Evolutionary conservation across 2,888 invertebrate species (phyloP), one percentile per base, ranked within the genome.

Genomic region (Eueremaeus valkanovi): DNA sequence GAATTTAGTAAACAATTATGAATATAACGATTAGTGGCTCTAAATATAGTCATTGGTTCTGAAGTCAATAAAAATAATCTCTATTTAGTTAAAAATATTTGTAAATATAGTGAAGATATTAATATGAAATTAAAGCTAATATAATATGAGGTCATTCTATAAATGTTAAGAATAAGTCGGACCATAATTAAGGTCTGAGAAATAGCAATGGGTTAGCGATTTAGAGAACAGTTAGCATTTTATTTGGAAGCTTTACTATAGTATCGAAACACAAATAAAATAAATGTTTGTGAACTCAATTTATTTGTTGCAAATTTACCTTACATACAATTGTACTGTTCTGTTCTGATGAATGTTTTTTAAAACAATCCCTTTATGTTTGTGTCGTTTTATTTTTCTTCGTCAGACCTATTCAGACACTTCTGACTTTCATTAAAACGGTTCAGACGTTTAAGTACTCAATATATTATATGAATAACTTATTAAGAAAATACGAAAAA

Each of bases 241-340:
- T 21, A 51, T 51, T 21, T 51, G 8, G 16, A 51, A 9, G 51
- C 18, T 51, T 51, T n/a, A 6, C 5, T 9, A 51, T n/a, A 6
- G 16, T 9, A 51, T 51, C 51, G 16, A 51, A 51, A 51, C 51
- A 51, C 51, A 51, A 51, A 51, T 21, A 51, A 51, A 51, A 9
- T 11, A 36, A 36, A n/a, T 51, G 51, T 51, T 51, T 51, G 51
- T 51, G 51, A 51, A 51, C 51, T 51, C 18, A 51, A 51, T 42
- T 51, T 51, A 51, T 51, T 6, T 11, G 3, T 36, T 36, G 36
- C 36, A 6, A 21, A 51, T 9, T n/a, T n/a, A n/a, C n/a, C n/a
- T n/a, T n/a, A n/a, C n/a, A 51, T n/a, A 51, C 51, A 18, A 51
- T 9, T 11, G 6, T 51, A 3, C 8, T n/a, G 5, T 51, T n/a